Percentiles rank a stretch among this genome's conserved stretches.
Conservation (phyloP, 1,140 invertebrate species). For the Drosophila malerkotliana region DNA sequence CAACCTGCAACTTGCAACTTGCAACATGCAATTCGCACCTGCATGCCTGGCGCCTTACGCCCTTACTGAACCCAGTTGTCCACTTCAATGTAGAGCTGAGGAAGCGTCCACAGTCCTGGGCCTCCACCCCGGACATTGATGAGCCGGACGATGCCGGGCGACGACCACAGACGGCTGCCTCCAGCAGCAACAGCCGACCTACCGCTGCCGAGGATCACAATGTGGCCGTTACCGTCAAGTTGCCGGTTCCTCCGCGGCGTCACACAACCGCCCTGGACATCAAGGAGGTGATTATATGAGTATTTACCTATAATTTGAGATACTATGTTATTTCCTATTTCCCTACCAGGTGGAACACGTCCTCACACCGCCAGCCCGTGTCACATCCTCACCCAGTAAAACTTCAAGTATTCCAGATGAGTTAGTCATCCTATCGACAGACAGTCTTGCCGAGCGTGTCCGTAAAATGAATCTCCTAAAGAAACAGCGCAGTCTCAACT, state of each 20-base stretch:
- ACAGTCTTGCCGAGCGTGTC: constrained; percentile 86
- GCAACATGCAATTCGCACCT: constrained; percentile 35
- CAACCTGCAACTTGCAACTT: constrained; percentile 12
- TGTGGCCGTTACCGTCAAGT: constrained; percentile 87
- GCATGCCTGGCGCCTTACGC: constrained; percentile 54
- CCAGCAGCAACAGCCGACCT: constrained; percentile 18
- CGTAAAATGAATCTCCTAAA: constrained; percentile 87
- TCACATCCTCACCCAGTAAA: constrained; percentile 83
- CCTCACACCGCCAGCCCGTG: constrained; percentile 79
- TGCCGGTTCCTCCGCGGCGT: constrained; percentile 87
- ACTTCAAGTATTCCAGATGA: constrained; percentile 83
- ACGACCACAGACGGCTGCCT: constrained; percentile 12
- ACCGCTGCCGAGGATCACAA: constrained; percentile 55
- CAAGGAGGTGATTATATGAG: constrained; percentile 73
- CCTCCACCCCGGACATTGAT: constrained; percentile 89
- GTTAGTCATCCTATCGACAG: constrained; percentile 85
- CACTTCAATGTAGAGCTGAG: constrained; percentile 85
- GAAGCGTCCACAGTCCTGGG: constrained; percentile 87
- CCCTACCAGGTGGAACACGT: constrained; percentile 66
- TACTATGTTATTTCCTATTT: neutral
- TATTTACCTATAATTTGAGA: neutral
- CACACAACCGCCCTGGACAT: constrained; percentile 86
- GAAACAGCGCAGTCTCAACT: constrained; percentile 85
- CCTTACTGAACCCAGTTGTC: constrained; percentile 85
- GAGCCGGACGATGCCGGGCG: constrained; percentile 49